These are phyloP conservation scores for Lithophane semibrunnea DNA, from an alignment of 2,888 invertebrate genomes.

Conservation along the genomic window DNA sequence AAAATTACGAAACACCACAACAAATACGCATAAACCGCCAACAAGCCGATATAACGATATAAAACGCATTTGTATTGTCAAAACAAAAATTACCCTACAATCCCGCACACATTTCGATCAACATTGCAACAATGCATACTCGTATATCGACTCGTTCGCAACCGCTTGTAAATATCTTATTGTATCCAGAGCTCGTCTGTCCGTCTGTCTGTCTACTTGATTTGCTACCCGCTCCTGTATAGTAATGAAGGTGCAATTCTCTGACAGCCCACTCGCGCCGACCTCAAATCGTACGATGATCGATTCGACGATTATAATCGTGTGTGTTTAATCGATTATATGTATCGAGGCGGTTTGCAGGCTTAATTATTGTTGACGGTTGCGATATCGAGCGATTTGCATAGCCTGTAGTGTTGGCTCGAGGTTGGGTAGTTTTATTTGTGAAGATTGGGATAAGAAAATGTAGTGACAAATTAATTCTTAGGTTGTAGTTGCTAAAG, in stretches of 20 bases:
- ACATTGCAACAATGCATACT: conserved; percentile 71
- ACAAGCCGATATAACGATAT: conserved; percentile 50
- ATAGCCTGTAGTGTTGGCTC: conserved; percentile 54
- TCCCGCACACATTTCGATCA: conserved; percentile 67
- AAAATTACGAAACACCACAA: conserved; percentile 40
- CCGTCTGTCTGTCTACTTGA: conserved; percentile 82
- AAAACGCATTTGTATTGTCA: conserved; percentile 71
- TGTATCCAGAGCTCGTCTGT: conserved; percentile 82
- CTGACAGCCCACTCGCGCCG: conserved; percentile 79
- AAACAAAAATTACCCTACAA: conserved; percentile 77
- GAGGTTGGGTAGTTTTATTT: conserved; percentile 22
- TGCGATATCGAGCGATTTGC: conserved; percentile 66
- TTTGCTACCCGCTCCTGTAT: conserved; percentile 85
- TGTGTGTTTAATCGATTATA: conserved; percentile 79
- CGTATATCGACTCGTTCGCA: conserved; percentile 73
- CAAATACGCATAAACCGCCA: conserved; percentile 31
- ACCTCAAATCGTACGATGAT: conserved; percentile 77
- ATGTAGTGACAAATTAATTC: conserved; percentile 45
- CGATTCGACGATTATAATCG: conserved; percentile 81
- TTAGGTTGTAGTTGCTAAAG: background rate
- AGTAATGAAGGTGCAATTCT: conserved; percentile 84
- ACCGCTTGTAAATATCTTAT: conserved; percentile 85
- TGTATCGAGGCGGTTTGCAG: conserved; percentile 69
- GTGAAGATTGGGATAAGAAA: conserved; percentile 48
- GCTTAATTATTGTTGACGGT: conserved; percentile 76